Base-by-base conservation (phyloP, 92 coral and sea anemone species). In the Chrysogorgia sp. region DNA sequence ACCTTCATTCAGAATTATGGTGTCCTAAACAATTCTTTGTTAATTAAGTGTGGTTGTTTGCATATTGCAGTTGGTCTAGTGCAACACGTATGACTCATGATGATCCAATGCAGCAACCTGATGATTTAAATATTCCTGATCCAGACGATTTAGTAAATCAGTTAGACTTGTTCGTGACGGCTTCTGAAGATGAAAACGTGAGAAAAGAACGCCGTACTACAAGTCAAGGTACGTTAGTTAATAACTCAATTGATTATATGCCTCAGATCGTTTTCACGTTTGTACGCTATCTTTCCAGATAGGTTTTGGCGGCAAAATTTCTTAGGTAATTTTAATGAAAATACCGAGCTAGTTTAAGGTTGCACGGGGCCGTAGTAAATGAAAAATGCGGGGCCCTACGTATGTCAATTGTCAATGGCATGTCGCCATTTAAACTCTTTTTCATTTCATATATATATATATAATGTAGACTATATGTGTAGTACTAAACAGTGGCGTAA, bases 91-190 rank as follows among this genome's bases (percentile, higher is more conserved):
- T 9, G 21, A 35, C 29, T 5, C 28, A 45, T 33, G 79, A 34
- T 43, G 76, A 69, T 19, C 50, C 59, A 22, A 45, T 49, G 28
- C 78, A 40, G 10, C 47, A 58, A 56, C 47, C 63, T 0, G 63
- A 58, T 41, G 79, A 72, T 28, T n/a, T 72, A 25, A 72, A 72
- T 34, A 58, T 72, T 33, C 79, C 79, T 17, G 79, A 72, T 23
- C 79, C 79, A 21, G 79, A 72, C 35, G 79, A 34, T 53, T 59
- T 72, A 20, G 79, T 72, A n/a, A 72, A 72, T 35, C 79, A 72
- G 41, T 55, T 72, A 12, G 79, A 59, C 37, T 21, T 72, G 79
- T 56, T 72, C 33, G 79, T 72, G 17, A 72, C 79, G 7, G 79
- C 79, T 32, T 64, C 79, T 48, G 79, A 72, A 33, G 79, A 65